Conservation (phyloP, 1,140 invertebrate species). For the Parasteatoda tepidariorum region DNA sequence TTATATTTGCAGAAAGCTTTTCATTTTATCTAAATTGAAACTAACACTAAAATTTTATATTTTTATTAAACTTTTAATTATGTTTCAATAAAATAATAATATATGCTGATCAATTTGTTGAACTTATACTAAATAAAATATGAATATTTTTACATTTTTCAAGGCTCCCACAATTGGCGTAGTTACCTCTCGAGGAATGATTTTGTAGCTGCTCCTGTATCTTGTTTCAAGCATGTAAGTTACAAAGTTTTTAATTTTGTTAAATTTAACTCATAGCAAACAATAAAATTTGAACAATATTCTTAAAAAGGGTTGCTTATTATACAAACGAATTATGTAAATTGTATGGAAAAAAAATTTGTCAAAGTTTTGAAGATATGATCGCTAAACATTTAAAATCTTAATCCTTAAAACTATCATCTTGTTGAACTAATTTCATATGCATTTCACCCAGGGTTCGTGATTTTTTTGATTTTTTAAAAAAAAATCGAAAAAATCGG, state of each 20-base stretch:
- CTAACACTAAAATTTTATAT: no score
- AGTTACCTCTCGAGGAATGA: constrained; percentile 79
- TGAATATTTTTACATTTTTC: background rate
- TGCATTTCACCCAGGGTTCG: no score
- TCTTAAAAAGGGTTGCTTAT: background rate
- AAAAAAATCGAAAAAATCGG: no score
- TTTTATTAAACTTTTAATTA: no score
- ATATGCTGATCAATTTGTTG: no score
- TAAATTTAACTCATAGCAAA: background rate
- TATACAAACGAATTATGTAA: background rate
- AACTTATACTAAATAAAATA: no score
- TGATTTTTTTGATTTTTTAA: no score
- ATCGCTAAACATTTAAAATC: no score
- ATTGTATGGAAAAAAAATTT: background rate
- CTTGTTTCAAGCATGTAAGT: constrained; percentile 87
- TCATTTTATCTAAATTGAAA: no score
- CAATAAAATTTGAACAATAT: background rate
- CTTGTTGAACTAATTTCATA: background rate
- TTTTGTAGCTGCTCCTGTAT: constrained; percentile 88
- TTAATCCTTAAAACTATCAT: background rate
- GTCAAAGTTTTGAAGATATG: background rate
- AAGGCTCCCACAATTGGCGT: constrained; percentile 75
- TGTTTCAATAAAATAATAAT: no score
- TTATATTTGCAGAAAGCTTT: no score
- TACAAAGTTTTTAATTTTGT: constrained; percentile 36